Percentiles rank a stretch among this genome's conserved stretches.
Evolutionary conservation across 2,797 vertebrate genomes (phyloP).

Genomic region (Tiaroga cobitis): DNA sequence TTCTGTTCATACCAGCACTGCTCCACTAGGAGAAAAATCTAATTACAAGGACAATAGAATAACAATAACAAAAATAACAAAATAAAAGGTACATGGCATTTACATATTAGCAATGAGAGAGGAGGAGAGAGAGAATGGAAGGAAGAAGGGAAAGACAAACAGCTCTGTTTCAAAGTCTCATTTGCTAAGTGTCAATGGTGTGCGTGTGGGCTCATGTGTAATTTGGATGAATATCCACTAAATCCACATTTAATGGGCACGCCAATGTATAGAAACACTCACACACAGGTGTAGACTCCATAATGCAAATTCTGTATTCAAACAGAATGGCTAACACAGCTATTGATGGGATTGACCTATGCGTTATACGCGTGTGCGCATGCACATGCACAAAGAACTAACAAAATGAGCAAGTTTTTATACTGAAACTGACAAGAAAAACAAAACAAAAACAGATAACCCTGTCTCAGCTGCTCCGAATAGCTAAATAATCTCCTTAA

Average conservation of each 20-base stretch:
- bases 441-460: neutral
- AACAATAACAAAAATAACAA: conserved; percentile 78
- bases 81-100: conserved; percentile 85
- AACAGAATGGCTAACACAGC: conserved; percentile 27
- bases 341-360: conserved; percentile 23
- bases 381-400: conserved; percentile 2
- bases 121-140: conserved; percentile 46
- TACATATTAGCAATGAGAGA: conserved; percentile 81
- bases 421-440: neutral
- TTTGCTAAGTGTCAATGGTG: conserved; percentile 30
- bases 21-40: conserved; percentile 72
- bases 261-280: conserved; percentile 22
- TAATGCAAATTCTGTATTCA: conserved; percentile 29
- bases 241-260: conserved; percentile 44
- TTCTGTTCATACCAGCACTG: conserved; percentile 69
- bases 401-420: neutral
- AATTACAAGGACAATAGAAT: conserved; percentile 78
- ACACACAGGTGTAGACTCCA: conserved; percentile 24
- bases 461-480: neutral
- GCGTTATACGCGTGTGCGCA: neutral
- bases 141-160: conserved; percentile 46
- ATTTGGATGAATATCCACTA: conserved; percentile 41
- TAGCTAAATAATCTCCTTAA: conserved; percentile 24
- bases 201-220: conserved; percentile 27
- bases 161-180: conserved; percentile 56